Percentiles rank a stretch among this genome's conserved stretches.
Conservation (phyloP, 2,888 invertebrate species). For the Oxycera nigricornis region DNA sequence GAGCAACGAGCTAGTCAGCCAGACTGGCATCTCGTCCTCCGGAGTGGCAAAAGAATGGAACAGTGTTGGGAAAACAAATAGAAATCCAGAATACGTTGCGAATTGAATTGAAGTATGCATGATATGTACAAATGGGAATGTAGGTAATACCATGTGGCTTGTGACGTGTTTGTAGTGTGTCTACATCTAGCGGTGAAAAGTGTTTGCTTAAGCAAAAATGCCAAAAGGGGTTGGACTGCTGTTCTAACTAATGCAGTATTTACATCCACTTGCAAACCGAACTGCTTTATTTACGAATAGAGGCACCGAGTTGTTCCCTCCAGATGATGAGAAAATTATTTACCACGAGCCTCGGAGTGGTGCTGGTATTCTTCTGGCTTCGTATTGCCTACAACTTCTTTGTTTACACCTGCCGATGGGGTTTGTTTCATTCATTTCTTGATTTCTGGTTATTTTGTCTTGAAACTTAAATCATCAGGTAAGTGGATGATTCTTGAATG, state of each 20-base stretch:
- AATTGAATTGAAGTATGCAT: constrained; percentile 7
- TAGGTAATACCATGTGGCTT: constrained; percentile 3
- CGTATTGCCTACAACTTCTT: too few species aligned
- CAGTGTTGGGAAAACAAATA: background rate
- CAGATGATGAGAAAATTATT: constrained; percentile 27
- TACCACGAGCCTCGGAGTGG: too few species aligned
- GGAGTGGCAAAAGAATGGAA: background rate
- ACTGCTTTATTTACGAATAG: background rate
- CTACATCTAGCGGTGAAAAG: constrained; percentile 23
- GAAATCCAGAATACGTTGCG: background rate
- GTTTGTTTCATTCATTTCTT: background rate
- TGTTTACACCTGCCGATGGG: too few species aligned
- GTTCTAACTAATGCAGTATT: constrained; percentile 1
- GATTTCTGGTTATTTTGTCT: background rate
- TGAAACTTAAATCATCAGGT: background rate
- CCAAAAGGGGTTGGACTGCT: background rate
- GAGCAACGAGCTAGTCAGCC: background rate
- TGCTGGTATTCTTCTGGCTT: too few species aligned
- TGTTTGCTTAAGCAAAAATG: constrained; percentile 26
- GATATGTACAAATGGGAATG: too few species aligned
- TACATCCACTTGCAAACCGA: background rate
- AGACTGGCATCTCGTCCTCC: background rate
- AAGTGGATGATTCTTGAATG: background rate
- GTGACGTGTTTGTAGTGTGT: constrained; percentile 33
- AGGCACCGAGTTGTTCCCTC: background rate